A percentile compares a stretch with the other conserved stretches of the same genome.
Conservation (phyloP, 2,888 invertebrate species). For the Horisme vitalbata region DNA sequence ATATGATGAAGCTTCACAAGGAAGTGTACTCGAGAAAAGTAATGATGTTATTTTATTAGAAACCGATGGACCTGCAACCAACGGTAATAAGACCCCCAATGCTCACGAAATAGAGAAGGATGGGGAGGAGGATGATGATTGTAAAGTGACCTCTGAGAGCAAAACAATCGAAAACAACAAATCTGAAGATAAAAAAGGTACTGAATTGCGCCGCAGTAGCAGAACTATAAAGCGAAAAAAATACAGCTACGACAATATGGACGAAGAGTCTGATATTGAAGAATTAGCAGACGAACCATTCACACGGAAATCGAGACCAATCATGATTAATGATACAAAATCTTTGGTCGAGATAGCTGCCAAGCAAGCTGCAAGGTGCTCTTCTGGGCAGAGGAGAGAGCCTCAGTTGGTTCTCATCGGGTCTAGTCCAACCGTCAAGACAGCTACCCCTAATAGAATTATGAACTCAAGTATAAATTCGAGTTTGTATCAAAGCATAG, state of each 20-base stretch:
- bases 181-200: slow-evolving; percentile 32
- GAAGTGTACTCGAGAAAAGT: slow-evolving; percentile 43
- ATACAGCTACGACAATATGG: slow-evolving; percentile 79
- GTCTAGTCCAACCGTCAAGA: slow-evolving; percentile 85
- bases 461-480: slow-evolving; percentile 44
- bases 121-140: slow-evolving; percentile 66
- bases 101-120: slow-evolving; percentile 70
- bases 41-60: slow-evolving; percentile 53
- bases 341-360: slow-evolving; percentile 87
- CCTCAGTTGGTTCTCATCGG: slow-evolving; percentile 91
- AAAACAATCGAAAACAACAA: slow-evolving; percentile 4
- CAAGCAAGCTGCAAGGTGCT: slow-evolving; percentile 61
- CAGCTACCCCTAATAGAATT: slow-evolving; percentile 79
- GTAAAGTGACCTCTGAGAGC: slow-evolving; percentile 52
- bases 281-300: slow-evolving; percentile 83
- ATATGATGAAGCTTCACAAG: slow-evolving; percentile 52
- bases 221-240: slow-evolving; percentile 78
- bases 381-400: slow-evolving; percentile 83
- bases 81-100: slow-evolving; percentile 56
- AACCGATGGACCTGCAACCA: slow-evolving; percentile 46
- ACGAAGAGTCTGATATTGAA: slow-evolving; percentile 85
- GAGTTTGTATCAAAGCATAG: slow-evolving; percentile 83
- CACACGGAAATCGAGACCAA: slow-evolving; percentile 58
- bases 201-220: slow-evolving; percentile 59
- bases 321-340: slow-evolving; percentile 88